Percentiles rank a stretch among this genome's conserved stretches.
phyloP scores from a whole-genome alignment of 2,888 invertebrate genomes.

The Macaria notata region DNA sequence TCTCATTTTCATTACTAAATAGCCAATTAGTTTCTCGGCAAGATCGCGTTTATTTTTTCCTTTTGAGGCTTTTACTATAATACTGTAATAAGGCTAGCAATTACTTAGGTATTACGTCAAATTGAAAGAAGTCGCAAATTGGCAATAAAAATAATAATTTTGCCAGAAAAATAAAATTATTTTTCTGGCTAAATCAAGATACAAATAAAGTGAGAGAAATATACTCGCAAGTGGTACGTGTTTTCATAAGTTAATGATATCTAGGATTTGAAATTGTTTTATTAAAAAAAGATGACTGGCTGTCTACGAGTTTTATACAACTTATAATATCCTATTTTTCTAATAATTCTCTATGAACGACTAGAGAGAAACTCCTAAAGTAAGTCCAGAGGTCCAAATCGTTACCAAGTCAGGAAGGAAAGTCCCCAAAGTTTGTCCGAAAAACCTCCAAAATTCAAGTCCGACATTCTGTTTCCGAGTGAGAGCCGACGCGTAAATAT shows the following conservation, averaged over 20 bases:
- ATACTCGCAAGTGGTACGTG: no score
- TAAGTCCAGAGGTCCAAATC: conserved; percentile 62
- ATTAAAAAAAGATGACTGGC: no score
- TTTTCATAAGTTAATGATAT: no score
- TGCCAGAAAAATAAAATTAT: no score
- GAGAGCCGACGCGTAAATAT: conserved; percentile 66
- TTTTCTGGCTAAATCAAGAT: no score
- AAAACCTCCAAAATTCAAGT: conserved; percentile 70
- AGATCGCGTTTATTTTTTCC: conserved; percentile 9
- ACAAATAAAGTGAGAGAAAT: no score
- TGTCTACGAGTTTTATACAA: no score
- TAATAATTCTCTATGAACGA: conserved; percentile 65
- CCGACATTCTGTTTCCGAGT: conserved; percentile 67
- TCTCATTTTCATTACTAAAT: conserved; percentile 7
- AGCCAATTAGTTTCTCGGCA: conserved; percentile 11
- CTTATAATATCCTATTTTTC: conserved; percentile 40
- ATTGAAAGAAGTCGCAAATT: no score
- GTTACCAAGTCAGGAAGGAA: conserved; percentile 74
- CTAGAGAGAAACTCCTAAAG: conserved; percentile 63
- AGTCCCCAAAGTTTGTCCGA: conserved; percentile 62
- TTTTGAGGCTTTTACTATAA: conserved; percentile 5
- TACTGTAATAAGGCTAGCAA: conserved; percentile 2
- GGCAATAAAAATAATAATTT: no score
- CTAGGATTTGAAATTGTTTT: no score
- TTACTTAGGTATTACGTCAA: conserved; percentile 3